Base-by-base conservation (phyloP, 1,140 invertebrate genomes). In the Nephotettix cincticeps region DNA sequence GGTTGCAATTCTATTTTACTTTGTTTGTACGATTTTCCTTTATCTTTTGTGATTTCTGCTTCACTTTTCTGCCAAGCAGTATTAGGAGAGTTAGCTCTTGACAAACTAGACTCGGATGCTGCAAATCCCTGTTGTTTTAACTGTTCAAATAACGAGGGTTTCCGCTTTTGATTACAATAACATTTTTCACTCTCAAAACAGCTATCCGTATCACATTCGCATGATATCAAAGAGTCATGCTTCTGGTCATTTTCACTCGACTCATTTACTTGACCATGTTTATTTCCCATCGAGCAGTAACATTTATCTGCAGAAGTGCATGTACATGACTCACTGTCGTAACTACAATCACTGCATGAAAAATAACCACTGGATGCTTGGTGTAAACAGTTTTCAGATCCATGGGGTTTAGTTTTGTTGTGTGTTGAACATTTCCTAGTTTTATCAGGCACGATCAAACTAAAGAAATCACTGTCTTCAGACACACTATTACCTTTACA, bases 181-280 rank as follows among this genome's bases (percentile, higher is more conserved):
- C 93, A 96, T 78, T 94, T 94, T 77, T 94, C 93, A 78, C 91
- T 93, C 69, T 93, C 93, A 0, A 91, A 87, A 78, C 93, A 95
- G 74, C 91, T 93, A 76, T 95, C 93, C 0, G 92, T 92, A 76
- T 94, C 93, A 78, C 92, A 95, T 1, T 87, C 86, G 76, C 91
- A 89, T 68, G 58, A 45, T n/a, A 58, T 68, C 27, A 71, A 23
- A 14, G 69, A 68, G 25, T 25, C 36, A 19, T 65, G 40, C 21
- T 70, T 70, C 28, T 54, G n/a, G 11, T 65, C 61, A 25, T 45
- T 61, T 29, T 43, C 36, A 30, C 17, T 28, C 25, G 14, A 21
- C 25, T 69, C 32, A 54, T 58, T 69, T 23, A 14, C 36, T 67
- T 69, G 17, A 36, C 28, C 69, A 58, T 65, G 45, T 56, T 73